phyloP scores from a whole-genome alignment of 2,113 vertebrate species.

The Tragelaphus scriptus region DNA sequence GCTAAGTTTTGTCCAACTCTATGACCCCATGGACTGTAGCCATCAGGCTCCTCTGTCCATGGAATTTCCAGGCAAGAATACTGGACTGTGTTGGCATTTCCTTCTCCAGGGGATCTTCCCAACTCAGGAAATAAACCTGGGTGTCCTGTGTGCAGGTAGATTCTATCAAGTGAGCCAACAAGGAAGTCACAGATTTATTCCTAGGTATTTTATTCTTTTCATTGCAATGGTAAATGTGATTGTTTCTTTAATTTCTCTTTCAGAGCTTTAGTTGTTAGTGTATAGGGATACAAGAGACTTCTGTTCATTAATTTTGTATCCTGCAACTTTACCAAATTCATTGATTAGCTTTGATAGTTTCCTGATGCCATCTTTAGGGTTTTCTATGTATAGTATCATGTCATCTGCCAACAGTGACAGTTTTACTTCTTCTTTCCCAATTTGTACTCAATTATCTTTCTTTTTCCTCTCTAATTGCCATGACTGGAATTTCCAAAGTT shows the following conservation, averaged over 20 bases:
- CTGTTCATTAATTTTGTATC: neutral
- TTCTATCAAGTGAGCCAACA: neutral
- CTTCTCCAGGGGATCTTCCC: neutral
- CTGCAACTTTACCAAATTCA: neutral
- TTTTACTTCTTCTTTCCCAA: neutral
- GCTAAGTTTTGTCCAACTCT: neutral
- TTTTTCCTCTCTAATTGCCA: neutral
- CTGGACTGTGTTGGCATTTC: neutral
- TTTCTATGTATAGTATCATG: neutral
- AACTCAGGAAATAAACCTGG: neutral
- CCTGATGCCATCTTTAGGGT: neutral
- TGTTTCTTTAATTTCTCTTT: neutral
- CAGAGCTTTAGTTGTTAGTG: neutral
- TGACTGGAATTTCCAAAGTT: neutral
- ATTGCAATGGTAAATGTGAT: neutral
- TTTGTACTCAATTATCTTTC: neutral
- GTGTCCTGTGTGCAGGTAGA: neutral
- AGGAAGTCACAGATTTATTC: neutral
- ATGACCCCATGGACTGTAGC: neutral
- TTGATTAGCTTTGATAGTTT: neutral
- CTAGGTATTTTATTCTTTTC: neutral
- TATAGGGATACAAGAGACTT: neutral
- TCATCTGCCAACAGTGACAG: neutral
- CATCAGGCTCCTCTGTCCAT: neutral
- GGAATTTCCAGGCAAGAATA: neutral